Conservation (phyloP, 2,888 invertebrate species). For the Acanthosoma haemorrhoidale region DNA sequence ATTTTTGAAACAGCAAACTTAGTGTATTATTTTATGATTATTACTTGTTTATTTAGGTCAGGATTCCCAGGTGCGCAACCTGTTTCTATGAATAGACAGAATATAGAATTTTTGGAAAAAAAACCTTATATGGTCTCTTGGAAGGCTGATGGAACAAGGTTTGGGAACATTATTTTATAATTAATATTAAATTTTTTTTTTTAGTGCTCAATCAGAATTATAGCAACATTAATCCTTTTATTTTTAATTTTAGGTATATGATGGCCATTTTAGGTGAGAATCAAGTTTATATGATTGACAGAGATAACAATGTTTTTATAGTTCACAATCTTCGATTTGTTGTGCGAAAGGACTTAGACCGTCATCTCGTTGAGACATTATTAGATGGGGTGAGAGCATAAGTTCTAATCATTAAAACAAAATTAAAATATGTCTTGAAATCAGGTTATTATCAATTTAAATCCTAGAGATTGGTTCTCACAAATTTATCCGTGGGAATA, state of each 20-base stretch:
- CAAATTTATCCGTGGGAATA: no score
- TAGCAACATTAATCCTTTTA: background rate
- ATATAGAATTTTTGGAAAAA: conserved; percentile 66
- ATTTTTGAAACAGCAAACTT: no score
- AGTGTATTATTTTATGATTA: no score
- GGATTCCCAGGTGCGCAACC: conserved; percentile 94
- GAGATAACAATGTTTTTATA: conserved; percentile 88
- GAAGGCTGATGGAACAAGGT: conserved; percentile 98
- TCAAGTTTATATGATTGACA: conserved; percentile 88
- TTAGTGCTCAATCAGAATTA: no score
- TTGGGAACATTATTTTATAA: conserved; percentile 27
- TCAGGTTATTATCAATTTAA: no score
- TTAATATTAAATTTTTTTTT: no score
- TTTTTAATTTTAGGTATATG: conserved; percentile 67
- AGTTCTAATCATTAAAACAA: no score
- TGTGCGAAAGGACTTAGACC: conserved; percentile 61
- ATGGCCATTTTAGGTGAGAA: conserved; percentile 85
- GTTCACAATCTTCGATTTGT: conserved; percentile 76
- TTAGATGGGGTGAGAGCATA: conserved; percentile 88
- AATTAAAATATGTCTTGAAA: no score
- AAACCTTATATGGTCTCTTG: conserved; percentile 94
- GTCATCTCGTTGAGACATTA: conserved; percentile 73
- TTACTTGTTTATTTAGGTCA: conserved; percentile 43
- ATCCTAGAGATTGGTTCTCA: no score
- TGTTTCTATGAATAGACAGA: conserved; percentile 86